A percentile compares a stretch with the other conserved stretches of the same genome.
phyloP scores from a whole-genome alignment of 1,140 invertebrate species.

The Cepaea nemoralis region DNA sequence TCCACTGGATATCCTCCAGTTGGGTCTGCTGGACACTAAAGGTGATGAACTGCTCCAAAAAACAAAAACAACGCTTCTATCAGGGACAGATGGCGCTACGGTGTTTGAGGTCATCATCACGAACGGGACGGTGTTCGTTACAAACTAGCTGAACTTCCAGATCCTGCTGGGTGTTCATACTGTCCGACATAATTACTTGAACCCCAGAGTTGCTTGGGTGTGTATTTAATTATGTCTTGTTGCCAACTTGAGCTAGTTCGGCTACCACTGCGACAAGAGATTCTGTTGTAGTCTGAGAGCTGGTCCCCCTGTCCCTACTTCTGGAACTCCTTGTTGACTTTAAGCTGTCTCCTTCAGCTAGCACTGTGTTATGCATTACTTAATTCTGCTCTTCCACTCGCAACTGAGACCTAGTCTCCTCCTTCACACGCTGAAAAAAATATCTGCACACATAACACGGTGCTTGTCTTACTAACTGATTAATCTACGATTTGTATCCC shows the following conservation, averaged over 20 bases:
- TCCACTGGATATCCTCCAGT: background rate
- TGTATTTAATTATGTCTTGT: background rate
- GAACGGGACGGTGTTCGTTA: conserved; percentile 29
- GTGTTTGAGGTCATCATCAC: conserved; percentile 28
- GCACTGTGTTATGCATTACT: background rate
- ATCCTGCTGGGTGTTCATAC: background rate
- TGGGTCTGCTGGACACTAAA: background rate
- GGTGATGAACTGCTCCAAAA: conserved; percentile 33
- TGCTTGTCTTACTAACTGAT: no score
- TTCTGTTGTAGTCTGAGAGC: background rate
- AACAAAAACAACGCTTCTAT: conserved; percentile 33
- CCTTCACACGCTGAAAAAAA: background rate
- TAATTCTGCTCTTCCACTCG: background rate
- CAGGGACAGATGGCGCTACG: conserved; percentile 33
- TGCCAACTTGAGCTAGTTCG: background rate
- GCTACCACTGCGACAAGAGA: background rate
- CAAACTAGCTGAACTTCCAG: conserved; percentile 38
- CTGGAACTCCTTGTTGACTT: background rate
- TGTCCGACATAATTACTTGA: background rate
- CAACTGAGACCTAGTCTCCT: conserved; percentile 13
- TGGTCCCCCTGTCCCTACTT: background rate
- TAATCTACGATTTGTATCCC: no score
- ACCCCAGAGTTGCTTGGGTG: background rate
- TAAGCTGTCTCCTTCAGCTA: conserved; percentile 1
- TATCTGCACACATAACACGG: no score